Evolutionary conservation across 2,113 vertebrate genomes (phyloP).

Genomic region (Perca schrenkii): DNA sequence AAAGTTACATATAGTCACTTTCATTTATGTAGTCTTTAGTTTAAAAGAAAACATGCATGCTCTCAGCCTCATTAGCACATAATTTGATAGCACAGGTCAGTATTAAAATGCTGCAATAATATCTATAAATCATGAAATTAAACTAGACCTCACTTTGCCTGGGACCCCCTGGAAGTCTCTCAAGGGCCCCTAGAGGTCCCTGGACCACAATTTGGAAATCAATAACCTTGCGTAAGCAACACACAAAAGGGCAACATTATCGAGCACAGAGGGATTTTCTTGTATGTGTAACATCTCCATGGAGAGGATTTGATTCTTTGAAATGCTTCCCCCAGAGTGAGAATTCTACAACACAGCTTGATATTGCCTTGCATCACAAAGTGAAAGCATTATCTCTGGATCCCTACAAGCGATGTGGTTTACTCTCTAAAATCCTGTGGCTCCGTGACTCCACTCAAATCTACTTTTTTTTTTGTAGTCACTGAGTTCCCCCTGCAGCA

Average conservation of each 20-base stretch:
- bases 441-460: conserved; percentile 61
- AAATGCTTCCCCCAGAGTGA: conserved; percentile 87
- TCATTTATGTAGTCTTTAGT: neutral
- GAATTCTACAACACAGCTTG: conserved; percentile 85
- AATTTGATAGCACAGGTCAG: neutral
- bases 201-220: conserved; percentile 71
- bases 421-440: conserved; percentile 73
- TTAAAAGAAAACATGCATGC: neutral
- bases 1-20: too few relatives aligned
- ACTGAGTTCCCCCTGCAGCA: conserved; percentile 57
- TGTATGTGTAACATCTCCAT: conserved; percentile 77
- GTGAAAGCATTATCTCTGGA: conserved; percentile 88
- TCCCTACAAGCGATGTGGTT: conserved; percentile 84
- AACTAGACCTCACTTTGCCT: conserved; percentile 30
- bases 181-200: conserved; percentile 46
- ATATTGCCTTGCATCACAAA: conserved; percentile 89
- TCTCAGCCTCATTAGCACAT: neutral
- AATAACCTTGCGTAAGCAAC: conserved; percentile 63
- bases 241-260: conserved; percentile 65
- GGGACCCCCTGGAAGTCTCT: conserved; percentile 47
- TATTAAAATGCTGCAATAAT: neutral
- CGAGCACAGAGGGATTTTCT: conserved; percentile 65
- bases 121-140: conserved; percentile 21
- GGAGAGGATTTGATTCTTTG: conserved; percentile 88
- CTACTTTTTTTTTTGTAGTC: conserved; percentile 51